Evolutionary conservation across 2,797 vertebrate species (phyloP).

Genomic region (Chromis chromis): DNA sequence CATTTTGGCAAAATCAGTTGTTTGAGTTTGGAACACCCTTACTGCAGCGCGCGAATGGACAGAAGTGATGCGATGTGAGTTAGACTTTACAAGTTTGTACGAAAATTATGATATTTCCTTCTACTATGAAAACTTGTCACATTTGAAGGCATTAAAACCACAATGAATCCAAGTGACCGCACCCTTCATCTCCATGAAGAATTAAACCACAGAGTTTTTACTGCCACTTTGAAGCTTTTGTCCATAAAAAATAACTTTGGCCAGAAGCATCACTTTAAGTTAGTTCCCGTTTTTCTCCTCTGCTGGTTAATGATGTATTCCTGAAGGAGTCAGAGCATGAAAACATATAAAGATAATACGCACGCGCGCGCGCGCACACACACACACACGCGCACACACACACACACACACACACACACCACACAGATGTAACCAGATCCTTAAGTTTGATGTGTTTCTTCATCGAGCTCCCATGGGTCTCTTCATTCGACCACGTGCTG

Average conservation of each 20-base stretch:
- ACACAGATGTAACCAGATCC: slow-evolving; percentile 51
- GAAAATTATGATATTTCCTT: background rate
- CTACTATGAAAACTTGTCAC: background rate
- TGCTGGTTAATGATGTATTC: slow-evolving; percentile 35
- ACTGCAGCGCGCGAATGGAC: background rate
- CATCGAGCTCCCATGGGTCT: slow-evolving; percentile 58
- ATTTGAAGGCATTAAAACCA: slow-evolving; percentile 13
- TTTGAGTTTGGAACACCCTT: background rate
- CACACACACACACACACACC: slow-evolving; percentile 18
- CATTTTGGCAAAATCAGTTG: background rate
- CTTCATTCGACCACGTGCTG: slow-evolving; percentile 50
- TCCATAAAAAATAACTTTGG: slow-evolving; percentile 1
- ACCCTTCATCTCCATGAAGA: slow-evolving; percentile 4
- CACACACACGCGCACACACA: slow-evolving; percentile 28
- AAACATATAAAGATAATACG: slow-evolving; percentile 30
- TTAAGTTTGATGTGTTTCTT: slow-evolving; percentile 61
- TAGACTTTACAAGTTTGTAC: background rate
- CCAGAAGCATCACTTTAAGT: slow-evolving; percentile 6
- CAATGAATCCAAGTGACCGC: background rate
- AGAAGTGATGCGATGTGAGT: background rate
- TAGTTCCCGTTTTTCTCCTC: slow-evolving; percentile 5
- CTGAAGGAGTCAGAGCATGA: slow-evolving; percentile 32
- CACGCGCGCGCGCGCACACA: slow-evolving; percentile 2
- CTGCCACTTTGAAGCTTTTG: background rate
- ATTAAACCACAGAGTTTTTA: slow-evolving; percentile 2